Conservation (phyloP, 2,888 invertebrate species). For the Drosophila tripunctata region DNA sequence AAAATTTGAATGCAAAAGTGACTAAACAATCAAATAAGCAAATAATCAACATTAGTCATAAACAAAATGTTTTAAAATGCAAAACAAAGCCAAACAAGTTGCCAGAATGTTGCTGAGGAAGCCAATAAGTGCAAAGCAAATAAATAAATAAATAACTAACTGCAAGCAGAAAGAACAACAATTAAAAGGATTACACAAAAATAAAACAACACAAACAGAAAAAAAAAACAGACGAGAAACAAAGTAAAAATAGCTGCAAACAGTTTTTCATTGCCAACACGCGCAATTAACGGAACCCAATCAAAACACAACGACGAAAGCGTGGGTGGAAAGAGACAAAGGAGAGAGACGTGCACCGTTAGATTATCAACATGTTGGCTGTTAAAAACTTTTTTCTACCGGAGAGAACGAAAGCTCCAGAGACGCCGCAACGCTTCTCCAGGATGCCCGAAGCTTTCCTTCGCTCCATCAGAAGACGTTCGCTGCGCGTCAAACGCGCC, state of each 20-base stretch:
- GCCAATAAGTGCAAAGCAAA: constrained; percentile 61
- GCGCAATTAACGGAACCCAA: constrained; percentile 37
- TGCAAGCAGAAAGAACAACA: constrained; percentile 26
- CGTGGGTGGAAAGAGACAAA: background rate
- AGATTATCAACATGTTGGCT: constrained; percentile 86
- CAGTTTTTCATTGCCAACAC: constrained; percentile 67
- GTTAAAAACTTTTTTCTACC: constrained; percentile 91
- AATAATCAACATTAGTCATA: constrained; percentile 34
- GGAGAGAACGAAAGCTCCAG: constrained; percentile 85
- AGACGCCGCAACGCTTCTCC: constrained; percentile 86
- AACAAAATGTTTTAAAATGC: constrained; percentile 44
- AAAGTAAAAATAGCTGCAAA: constrained; percentile 55
- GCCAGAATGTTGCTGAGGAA: constrained; percentile 55
- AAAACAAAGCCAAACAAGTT: constrained; percentile 55
- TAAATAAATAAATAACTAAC: constrained; percentile 35
- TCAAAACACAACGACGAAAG: constrained; percentile 12
- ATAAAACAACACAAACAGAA: constrained; percentile 25
- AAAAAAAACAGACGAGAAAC: constrained; percentile 22
- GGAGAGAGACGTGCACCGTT: constrained; percentile 17
- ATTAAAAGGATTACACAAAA: constrained; percentile 56
- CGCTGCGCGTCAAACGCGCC: constrained; percentile 90
- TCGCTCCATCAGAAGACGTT: constrained; percentile 89
- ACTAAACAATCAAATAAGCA: constrained; percentile 38
- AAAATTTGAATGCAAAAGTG: constrained; percentile 48
- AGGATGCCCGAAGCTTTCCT: constrained; percentile 90